Evolutionary conservation across 2,113 vertebrate genomes (phyloP), one percentile per base, ranked within the genome.

Genomic region (Phylloscopus whistleri): DNA sequence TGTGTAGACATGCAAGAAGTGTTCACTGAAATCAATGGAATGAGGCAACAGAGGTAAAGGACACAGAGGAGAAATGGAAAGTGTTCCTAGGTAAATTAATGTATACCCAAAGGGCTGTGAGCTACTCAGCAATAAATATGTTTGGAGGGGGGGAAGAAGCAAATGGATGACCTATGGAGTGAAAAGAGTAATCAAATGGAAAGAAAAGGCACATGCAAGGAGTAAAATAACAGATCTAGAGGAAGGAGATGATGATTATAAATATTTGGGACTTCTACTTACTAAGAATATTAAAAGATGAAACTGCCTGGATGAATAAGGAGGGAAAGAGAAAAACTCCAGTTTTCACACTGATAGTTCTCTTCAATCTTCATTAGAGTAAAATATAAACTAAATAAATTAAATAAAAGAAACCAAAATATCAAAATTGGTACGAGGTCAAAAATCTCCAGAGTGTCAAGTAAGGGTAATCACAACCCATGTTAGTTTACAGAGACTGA

Each of bases 1-100:
- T 96, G 86, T 76, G 43, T 46, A 96, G 85, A 91, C 69, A 87
- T 55, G 76, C 30, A 93, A 86, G 84, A 91, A 95, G 30, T 84
- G 90, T 69, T 96, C 64, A 84, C 49, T 89, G 84, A 92, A 94
- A 91, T 96, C 94, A 97, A 89, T 75, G 69, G 90, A 96, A 93
- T 13, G 33, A 95, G 60, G 82, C 72, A 90, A 91, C 27, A 55
- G 68, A 81, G 87, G 91, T 92, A 95, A 95, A 97, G 94, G 94
- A 96, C 83, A 95, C 31, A 66, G 49, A 33, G 23, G 44, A 93
- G 87, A 91, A 75, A 70, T 35, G 59, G 70, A 85, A 97, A 89
- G 63, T 44, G 70, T 84, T 96, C 69, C 63, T 67, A 39, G 78
- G 75, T 94, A 97, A 95, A 97, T 94, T 89, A 94, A 96, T 91